Conservation (phyloP, 2,113 vertebrate genomes). For the Rhadina sibilatrix region DNA sequence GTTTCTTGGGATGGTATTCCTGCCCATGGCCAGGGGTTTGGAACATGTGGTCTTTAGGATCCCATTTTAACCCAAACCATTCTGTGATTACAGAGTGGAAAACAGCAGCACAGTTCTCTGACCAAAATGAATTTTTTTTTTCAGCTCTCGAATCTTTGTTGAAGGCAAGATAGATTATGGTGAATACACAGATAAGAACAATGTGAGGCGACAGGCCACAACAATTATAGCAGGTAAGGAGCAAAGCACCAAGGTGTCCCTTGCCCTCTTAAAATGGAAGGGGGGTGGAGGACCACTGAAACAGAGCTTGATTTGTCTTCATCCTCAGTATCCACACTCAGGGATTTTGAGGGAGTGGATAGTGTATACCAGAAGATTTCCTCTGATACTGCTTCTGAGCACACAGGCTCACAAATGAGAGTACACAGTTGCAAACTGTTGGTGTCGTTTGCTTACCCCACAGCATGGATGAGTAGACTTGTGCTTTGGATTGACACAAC, state of each 20-base stretch:
- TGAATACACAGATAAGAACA: slow-evolving; percentile 95
- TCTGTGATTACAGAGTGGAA: background rate
- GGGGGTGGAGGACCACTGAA: background rate
- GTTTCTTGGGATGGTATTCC: background rate
- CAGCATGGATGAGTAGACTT: background rate
- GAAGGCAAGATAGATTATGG: slow-evolving; percentile 98
- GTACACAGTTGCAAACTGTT: background rate
- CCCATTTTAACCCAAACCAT: background rate
- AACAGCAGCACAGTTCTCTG: background rate
- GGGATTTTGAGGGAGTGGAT: background rate
- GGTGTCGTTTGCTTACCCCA: background rate
- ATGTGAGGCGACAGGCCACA: slow-evolving; percentile 91
- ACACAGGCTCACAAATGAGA: background rate
- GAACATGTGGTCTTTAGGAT: background rate
- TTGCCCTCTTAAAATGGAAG: background rate
- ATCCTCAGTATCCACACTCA: background rate
- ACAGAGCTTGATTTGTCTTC: background rate
- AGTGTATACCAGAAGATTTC: background rate
- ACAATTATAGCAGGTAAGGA: slow-evolving; percentile 92
- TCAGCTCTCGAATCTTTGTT: slow-evolving; percentile 85
- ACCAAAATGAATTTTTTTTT: background rate
- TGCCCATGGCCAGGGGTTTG: accelerated
- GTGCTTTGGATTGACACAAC: background rate
- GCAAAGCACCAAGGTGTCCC: background rate
- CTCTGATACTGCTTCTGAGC: background rate